A percentile compares a stretch with the other conserved stretches of the same genome.
Evolutionary conservation across 2,797 vertebrate genomes (phyloP).

Genomic region (Distichodus sexfasciatus): DNA sequence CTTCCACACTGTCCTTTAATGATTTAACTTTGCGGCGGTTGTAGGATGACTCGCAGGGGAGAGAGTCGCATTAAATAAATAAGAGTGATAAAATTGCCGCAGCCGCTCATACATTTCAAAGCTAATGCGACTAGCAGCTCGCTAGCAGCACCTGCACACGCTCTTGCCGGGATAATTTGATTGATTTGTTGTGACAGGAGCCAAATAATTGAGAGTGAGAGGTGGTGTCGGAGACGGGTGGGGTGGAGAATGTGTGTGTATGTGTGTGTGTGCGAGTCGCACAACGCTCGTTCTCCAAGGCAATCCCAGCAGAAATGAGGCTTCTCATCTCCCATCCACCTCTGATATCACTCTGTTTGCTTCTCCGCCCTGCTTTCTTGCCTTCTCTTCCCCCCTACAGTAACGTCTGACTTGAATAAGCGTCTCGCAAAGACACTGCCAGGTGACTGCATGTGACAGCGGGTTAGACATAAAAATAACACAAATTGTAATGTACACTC

Average conservation of each 20-base stretch:
- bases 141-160: slow-evolving; percentile 88
- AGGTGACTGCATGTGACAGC: slow-evolving; percentile 75
- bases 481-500: slow-evolving; percentile 66
- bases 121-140: slow-evolving; percentile 88
- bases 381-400: slow-evolving; percentile 63
- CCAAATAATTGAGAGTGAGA: slow-evolving; percentile 99
- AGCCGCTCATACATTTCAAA: slow-evolving; percentile 92
- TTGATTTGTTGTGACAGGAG: slow-evolving; percentile 99
- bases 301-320: slow-evolving; percentile 85
- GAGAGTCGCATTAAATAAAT: slow-evolving; percentile 90
- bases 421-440: slow-evolving; percentile 69
- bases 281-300: slow-evolving; percentile 82
- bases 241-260: slow-evolving; percentile 26
- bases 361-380: slow-evolving; percentile 33
- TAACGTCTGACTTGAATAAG: slow-evolving; percentile 84
- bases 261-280: slow-evolving; percentile 65
- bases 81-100: slow-evolving; percentile 90
- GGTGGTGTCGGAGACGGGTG: slow-evolving; percentile 93
- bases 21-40: slow-evolving; percentile 86
- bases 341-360: slow-evolving; percentile 81
- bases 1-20: slow-evolving; percentile 79
- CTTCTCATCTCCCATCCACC: slow-evolving; percentile 80
- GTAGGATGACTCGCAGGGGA: slow-evolving; percentile 80
- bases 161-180: slow-evolving; percentile 95
- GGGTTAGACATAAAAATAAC: slow-evolving; percentile 62